Conservation (phyloP, 2,888 invertebrate species). For the Epinotia demarniana region DNA sequence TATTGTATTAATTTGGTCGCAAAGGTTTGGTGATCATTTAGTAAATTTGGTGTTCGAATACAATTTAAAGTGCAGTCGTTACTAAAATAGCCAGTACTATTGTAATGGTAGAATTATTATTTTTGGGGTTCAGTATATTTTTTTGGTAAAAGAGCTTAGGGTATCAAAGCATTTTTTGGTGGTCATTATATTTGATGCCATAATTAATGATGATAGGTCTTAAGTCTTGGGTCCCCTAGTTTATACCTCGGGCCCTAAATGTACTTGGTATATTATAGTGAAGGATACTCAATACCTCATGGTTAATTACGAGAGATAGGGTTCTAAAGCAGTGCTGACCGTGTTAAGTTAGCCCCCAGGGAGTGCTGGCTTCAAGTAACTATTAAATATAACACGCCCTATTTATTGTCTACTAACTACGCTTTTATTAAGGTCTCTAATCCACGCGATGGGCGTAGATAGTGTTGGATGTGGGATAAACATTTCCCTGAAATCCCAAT, state of each 20-base stretch:
- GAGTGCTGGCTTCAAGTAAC: slow-evolving; percentile 43
- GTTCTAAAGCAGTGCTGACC: slow-evolving; percentile 23
- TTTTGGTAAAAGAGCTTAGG: no score
- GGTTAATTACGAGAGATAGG: slow-evolving; percentile 27
- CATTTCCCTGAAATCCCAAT: not conserved
- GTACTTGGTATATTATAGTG: not conserved
- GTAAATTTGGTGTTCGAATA: no score
- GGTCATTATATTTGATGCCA: no score
- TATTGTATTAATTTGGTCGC: no score
- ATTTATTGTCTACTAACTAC: slow-evolving; percentile 33
- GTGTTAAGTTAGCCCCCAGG: slow-evolving; percentile 43
- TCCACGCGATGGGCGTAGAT: not conserved
- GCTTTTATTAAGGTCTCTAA: slow-evolving; percentile 20
- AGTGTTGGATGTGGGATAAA: not conserved
- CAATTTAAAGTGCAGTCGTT: no score
- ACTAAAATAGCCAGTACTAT: no score
- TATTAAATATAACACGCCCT: slow-evolving; percentile 47
- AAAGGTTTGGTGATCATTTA: no score
- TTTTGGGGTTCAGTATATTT: no score
- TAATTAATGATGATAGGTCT: no score
- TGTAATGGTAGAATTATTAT: no score
- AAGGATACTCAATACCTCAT: slow-evolving; percentile 4
- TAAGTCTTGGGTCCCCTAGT: no score
- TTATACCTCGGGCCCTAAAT: not conserved
- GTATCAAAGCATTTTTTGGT: no score